Conservation (phyloP, 30 jellyfish, hydroid and myxozoan genomes). For the Haliclystus octoradiatus region DNA sequence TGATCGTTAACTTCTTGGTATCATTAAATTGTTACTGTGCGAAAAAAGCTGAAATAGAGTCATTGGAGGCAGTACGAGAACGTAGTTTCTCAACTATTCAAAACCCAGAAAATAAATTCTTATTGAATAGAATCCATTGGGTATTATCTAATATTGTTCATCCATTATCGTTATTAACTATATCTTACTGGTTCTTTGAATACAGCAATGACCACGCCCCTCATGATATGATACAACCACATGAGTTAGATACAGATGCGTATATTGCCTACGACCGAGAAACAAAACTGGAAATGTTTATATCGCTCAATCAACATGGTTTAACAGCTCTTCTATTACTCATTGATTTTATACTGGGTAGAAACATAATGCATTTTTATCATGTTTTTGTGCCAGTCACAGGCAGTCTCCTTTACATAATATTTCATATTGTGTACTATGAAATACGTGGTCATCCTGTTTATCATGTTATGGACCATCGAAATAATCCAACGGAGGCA, state of each 20-base stretch:
- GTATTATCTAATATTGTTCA: neutral
- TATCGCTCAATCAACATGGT: neutral
- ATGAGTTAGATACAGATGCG: no score
- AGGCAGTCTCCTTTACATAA: neutral
- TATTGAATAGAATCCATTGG: neutral
- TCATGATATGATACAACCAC: no score
- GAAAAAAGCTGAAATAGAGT: neutral
- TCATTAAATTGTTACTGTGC: neutral
- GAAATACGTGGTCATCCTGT: neutral
- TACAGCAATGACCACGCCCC: neutral
- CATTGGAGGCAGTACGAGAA: neutral
- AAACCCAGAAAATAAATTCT: neutral
- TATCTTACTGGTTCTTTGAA: neutral
- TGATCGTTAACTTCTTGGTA: neutral
- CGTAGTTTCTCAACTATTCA: neutral
- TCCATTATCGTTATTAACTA: neutral
- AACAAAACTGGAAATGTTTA: neutral
- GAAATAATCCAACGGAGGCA: neutral
- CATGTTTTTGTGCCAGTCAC: neutral
- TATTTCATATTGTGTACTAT: neutral
- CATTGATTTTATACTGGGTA: neutral
- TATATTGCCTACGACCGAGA: no score
- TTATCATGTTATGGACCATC: neutral
- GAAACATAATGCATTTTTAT: neutral
- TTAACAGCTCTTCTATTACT: neutral